Conservation (phyloP, 1,140 invertebrate species). For the Euura lappo region DNA sequence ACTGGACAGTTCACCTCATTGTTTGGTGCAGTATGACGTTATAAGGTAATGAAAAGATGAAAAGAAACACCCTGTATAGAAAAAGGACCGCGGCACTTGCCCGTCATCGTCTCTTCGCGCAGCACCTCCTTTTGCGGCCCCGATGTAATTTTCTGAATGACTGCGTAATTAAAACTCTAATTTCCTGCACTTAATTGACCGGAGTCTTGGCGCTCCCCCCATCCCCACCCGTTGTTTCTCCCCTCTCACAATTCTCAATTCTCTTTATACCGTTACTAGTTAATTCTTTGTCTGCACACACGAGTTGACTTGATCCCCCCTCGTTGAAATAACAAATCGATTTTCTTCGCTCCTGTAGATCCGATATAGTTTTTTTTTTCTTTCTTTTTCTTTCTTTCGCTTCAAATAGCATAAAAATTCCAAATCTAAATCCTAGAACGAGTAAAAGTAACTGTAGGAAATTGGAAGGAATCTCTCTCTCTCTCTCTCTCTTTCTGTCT, state of each 20-base stretch:
- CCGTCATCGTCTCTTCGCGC: slow-evolving; percentile 1
- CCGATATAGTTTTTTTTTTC: no score
- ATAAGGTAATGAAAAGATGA: no score
- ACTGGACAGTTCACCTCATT: no score
- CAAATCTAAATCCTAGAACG: no score
- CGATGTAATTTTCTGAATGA: slow-evolving; percentile 65
- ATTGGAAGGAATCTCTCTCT: no score
- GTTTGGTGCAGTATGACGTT: no score
- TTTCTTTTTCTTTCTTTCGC: not conserved
- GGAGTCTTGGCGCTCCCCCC: slow-evolving; percentile 51
- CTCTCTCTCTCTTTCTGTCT: no score
- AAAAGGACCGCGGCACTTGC: no score
- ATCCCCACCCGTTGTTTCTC: slow-evolving; percentile 17
- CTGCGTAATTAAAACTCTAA: slow-evolving; percentile 65
- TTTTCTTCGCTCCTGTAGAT: no score
- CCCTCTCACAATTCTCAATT: slow-evolving; percentile 19
- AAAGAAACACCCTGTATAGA: no score
- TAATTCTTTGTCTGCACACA: slow-evolving; percentile 31
- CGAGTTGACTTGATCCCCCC: not conserved
- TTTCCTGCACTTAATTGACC: slow-evolving; percentile 64
- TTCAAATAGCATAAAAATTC: no score
- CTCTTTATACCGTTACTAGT: slow-evolving; percentile 16
- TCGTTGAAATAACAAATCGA: not conserved
- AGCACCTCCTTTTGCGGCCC: slow-evolving; percentile 39
- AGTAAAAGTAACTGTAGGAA: no score